Evolutionary conservation across 2,888 invertebrate genomes (phyloP), one percentile per base, ranked within the genome.

Genomic region (Clivina fossor): DNA sequence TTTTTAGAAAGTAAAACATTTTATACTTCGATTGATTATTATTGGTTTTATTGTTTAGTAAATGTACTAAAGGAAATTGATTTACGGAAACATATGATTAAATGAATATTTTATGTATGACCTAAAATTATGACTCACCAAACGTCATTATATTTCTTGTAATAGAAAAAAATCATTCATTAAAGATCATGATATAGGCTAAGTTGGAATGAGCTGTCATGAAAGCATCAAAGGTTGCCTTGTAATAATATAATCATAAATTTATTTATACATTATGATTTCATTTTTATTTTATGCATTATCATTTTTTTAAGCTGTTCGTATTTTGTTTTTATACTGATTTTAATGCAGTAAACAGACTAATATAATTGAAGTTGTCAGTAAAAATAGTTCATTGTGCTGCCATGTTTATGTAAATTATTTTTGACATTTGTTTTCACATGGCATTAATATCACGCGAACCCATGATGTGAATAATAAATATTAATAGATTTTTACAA

Each of bases 81-180:
- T 46, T 32, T 11, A 13, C 2, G 11, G 30, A 15, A 11, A 5
- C 9, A 18, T 32, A 4, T 47, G n/a, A n/a, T n/a, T n/a, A n/a
- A n/a, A n/a, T n/a, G 47, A 32, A 47, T 47, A 33, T 47, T 47
- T 47, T 47, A 47, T 47, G 33, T n/a, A 13, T 47, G 47, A 47
- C 47, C 47, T 33, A 47, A 13, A n/a, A 20, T 47, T 32, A 22
- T 47, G 32, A 33, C 13, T 47, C 33, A 47, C 33, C 28, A 11
- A 32, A n/a, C 16, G 30, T 46, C 28, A 28, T 13, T 28, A n/a
- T n/a, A n/a, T n/a, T n/a, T n/a, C n/a, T 15, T 26, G 2, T 3
- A 9, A 7, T 24, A 24, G 9, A 24, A 24, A 9, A 7, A 24
- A 24, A 7, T 24, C 9, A 9, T 24, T 7, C 9, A 7, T 24